phyloP scores from a whole-genome alignment of 2,888 invertebrate genomes.

The Exocentrus adspersus region DNA sequence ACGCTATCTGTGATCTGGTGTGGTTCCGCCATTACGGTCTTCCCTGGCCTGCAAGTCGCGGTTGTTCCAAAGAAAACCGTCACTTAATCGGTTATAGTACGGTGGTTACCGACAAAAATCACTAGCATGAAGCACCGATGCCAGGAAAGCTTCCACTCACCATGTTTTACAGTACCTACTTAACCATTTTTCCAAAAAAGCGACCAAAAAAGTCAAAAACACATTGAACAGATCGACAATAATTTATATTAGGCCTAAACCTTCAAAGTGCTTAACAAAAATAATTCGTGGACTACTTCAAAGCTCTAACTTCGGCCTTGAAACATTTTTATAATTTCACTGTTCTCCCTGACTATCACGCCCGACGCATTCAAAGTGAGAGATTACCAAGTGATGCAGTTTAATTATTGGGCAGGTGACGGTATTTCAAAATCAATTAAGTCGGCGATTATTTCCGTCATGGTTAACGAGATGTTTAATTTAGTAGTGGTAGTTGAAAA shows the following conservation, averaged over 20 bases:
- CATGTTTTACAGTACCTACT: too few species aligned
- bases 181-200: too few species aligned
- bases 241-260: too few species aligned
- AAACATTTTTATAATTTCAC: too few species aligned
- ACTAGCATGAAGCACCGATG: too few species aligned
- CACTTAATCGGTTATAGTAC: not conserved
- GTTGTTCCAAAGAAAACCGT: not conserved
- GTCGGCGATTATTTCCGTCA: constrained; percentile 36
- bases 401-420: constrained; percentile 48
- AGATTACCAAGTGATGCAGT: constrained; percentile 41
- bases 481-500: constrained; percentile 2
- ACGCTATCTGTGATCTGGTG: constrained; percentile 32
- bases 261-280: too few species aligned
- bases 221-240: too few species aligned
- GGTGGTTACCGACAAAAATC: too few species aligned
- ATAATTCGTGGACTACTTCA: too few species aligned
- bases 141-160: too few species aligned
- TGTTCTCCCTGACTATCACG: not conserved
- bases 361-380: not conserved
- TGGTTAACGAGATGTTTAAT: constrained; percentile 17
- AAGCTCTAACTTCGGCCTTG: too few species aligned
- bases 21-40: constrained; percentile 32
- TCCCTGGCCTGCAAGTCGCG: not conserved
- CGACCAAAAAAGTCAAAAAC: too few species aligned
- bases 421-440: constrained; percentile 46